Conservation (phyloP, 2,797 vertebrate genomes). For the Triplophysa bombifrons region DNA sequence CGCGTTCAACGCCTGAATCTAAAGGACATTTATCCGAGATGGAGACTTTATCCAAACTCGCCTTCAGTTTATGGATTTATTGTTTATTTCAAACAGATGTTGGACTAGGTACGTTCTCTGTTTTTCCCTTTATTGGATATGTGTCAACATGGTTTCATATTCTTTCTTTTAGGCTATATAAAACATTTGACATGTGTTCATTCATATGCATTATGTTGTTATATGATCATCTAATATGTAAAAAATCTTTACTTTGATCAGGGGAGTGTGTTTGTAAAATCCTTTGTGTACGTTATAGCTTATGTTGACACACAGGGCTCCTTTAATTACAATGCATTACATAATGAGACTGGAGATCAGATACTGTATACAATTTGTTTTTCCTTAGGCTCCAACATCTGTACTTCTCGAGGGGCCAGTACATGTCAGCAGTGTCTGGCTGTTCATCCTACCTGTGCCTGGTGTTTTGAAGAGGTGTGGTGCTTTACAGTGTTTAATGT, state of each 20-base stretch:
- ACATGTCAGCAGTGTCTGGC: constrained; percentile 93
- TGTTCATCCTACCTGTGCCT: constrained; percentile 88
- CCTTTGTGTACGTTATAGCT: background rate
- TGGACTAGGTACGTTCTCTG: constrained; percentile 31
- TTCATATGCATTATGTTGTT: background rate
- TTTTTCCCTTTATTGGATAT: background rate
- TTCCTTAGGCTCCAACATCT: constrained; percentile 85
- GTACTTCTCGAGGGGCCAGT: constrained; percentile 87
- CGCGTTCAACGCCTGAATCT: background rate
- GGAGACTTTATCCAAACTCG: constrained; percentile 21
- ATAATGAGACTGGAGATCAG: background rate
- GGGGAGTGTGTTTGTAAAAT: background rate
- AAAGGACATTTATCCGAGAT: background rate
- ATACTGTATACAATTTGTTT: background rate
- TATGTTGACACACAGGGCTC: background rate
- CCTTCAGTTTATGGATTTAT: constrained; percentile 36
- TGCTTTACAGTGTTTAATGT: constrained; percentile 12
- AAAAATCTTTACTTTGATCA: background rate
- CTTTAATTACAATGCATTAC: background rate
- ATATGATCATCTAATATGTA: background rate
- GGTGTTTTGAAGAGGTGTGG: constrained; percentile 92
- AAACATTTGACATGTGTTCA: background rate
- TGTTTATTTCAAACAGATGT: constrained; percentile 24
- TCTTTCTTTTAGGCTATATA: background rate
- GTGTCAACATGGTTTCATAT: background rate